Evolutionary conservation across 1,140 invertebrate genomes (phyloP).

Genomic region (Drosophila burlai): DNA sequence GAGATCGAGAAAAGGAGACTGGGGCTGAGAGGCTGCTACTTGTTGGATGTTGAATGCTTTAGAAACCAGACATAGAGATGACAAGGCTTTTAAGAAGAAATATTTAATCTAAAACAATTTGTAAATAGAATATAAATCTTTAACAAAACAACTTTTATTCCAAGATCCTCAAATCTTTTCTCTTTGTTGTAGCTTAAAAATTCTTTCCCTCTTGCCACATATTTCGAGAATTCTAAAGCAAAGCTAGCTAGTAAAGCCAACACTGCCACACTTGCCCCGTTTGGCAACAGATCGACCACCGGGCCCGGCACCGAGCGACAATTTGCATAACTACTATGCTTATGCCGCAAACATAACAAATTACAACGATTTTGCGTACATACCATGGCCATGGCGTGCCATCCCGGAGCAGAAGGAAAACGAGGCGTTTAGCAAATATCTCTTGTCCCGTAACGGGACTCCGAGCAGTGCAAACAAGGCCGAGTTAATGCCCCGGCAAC

Average conservation of each 20-base stretch:
- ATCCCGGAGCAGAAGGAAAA: constrained; percentile 29
- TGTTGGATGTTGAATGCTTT: constrained; percentile 1
- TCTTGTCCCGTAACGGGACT: constrained; percentile 65
- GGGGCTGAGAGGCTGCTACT: constrained; percentile 1
- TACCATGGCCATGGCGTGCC: constrained; percentile 32
- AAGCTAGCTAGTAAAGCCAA: not conserved
- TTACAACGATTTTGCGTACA: constrained; percentile 77
- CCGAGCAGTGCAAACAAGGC: constrained; percentile 61
- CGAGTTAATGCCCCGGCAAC: constrained; percentile 53
- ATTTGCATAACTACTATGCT: constrained; percentile 80
- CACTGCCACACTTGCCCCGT: constrained; percentile 33
- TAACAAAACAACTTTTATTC: not conserved
- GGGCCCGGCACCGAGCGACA: constrained; percentile 42
- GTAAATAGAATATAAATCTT: not conserved
- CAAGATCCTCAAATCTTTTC: not conserved
- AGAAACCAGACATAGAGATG: constrained; percentile 17
- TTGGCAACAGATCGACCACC: constrained; percentile 62
- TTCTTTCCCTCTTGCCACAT: not conserved
- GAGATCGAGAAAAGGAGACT: constrained; percentile 11
- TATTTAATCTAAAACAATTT: not conserved
- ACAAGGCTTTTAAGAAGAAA: not conserved
- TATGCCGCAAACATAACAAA: constrained; percentile 78
- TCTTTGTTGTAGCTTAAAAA: not conserved
- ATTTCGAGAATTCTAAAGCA: not conserved
- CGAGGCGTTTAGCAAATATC: constrained; percentile 67